Evolutionary conservation across 2,888 invertebrate species (phyloP).

Genomic region (Heliothis peltigera): DNA sequence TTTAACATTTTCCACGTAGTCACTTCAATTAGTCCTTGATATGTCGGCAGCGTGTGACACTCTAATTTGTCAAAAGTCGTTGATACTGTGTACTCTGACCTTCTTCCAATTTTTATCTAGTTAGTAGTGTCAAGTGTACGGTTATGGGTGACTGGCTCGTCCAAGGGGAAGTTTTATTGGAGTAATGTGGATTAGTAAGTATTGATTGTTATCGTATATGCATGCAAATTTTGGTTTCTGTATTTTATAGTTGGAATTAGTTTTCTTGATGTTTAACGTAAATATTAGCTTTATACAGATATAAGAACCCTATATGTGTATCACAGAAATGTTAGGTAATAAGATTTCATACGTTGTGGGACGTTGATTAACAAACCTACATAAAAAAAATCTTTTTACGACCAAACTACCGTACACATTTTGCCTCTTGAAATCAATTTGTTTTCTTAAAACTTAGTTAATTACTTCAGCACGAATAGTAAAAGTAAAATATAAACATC

Average conservation of each 20-base stretch:
- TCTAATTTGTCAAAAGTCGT: conserved; percentile 37
- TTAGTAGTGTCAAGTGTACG: conserved; percentile 5
- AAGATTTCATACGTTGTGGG: too few relatives aligned
- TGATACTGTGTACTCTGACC: conserved; percentile 23
- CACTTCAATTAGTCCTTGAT: conserved; percentile 29
- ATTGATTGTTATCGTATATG: not conserved
- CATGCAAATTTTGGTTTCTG: not conserved
- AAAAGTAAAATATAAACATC: too few relatives aligned
- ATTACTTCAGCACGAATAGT: too few relatives aligned
- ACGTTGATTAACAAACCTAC: too few relatives aligned
- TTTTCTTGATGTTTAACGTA: not conserved
- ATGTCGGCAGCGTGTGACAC: conserved; percentile 16
- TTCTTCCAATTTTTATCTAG: conserved; percentile 16
- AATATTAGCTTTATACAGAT: too few relatives aligned
- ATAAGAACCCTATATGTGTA: too few relatives aligned
- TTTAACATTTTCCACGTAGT: conserved; percentile 13
- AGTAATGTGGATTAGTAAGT: not conserved
- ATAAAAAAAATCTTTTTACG: too few relatives aligned
- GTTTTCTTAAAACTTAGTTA: too few relatives aligned
- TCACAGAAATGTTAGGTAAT: too few relatives aligned
- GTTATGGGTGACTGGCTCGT: not conserved
- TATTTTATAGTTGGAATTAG: not conserved
- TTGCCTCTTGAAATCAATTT: too few relatives aligned
- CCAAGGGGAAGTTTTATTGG: not conserved
- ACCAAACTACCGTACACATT: too few relatives aligned